phyloP scores from a whole-genome alignment of 2,113 vertebrate species.

The cat (Felis catus) region F.catus_Fca126_mat1.0 CM031413.1:17269001-17269500 shows the following conservation, averaged over 20 bases:
- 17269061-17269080: too few relatives aligned
- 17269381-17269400: not conserved
- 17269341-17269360: not conserved
- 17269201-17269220: not conserved
- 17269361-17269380: not conserved
- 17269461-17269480: not conserved
- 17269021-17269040: not conserved
- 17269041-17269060: not conserved
- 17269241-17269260: not conserved
- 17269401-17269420: not conserved
- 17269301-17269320: not conserved
- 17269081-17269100: accelerated
- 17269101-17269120: not conserved
- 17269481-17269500: not conserved
- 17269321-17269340: not conserved
- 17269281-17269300: not conserved
- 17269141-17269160: not conserved
- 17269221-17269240: not conserved
- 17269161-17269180: not conserved
- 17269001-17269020: not conserved
- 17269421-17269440: not conserved
- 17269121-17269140: not conserved
- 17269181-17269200: not conserved
- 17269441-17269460: not conserved
- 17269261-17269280: not conserved